A percentile compares a stretch with the other conserved stretches of the same genome.
Conservation (phyloP, 2,888 invertebrate species). For the Scaptodrosophila latifasciaeformis region DNA sequence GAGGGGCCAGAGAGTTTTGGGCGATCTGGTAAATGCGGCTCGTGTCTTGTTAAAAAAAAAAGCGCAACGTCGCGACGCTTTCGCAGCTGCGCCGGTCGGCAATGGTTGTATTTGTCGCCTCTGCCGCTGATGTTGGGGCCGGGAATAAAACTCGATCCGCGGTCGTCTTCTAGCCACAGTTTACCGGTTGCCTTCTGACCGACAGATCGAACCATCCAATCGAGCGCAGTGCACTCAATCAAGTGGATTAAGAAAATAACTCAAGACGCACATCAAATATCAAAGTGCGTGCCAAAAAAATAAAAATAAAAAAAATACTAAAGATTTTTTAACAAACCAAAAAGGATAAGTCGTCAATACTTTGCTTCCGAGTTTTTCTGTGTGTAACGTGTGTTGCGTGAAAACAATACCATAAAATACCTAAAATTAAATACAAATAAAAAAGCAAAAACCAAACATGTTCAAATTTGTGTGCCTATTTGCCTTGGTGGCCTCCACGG, state of each 20-base stretch:
- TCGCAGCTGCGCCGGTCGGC: slow-evolving; percentile 21
- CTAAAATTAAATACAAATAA: slow-evolving; percentile 4
- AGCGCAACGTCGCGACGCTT: slow-evolving; percentile 26
- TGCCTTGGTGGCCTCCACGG: slow-evolving; percentile 76
- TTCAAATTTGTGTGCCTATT: slow-evolving; percentile 76
- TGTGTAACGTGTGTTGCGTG: slow-evolving; percentile 48
- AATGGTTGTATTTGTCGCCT: slow-evolving; percentile 33
- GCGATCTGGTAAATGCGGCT: slow-evolving; percentile 15
- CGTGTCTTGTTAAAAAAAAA: slow-evolving; percentile 30
- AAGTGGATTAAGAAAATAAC: slow-evolving; percentile 33
- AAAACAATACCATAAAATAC: neutral
- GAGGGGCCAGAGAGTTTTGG: neutral
- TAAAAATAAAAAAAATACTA: too few species aligned
- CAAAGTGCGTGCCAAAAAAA: slow-evolving; percentile 37
- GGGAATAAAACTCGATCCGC: slow-evolving; percentile 76
- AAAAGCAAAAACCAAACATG: slow-evolving; percentile 52
- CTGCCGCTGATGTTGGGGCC: slow-evolving; percentile 54
- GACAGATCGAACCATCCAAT: slow-evolving; percentile 70
- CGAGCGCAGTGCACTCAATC: slow-evolving; percentile 64
- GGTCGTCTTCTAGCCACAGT: slow-evolving; percentile 75
- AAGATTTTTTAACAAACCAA: slow-evolving; percentile 6
- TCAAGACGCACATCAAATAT: slow-evolving; percentile 22
- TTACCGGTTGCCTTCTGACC: slow-evolving; percentile 76
- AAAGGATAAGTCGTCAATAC: slow-evolving; percentile 31
- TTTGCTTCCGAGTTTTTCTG: neutral